Evolutionary conservation across 2,888 invertebrate genomes (phyloP), one percentile per base, ranked within the genome.

Genomic region (Netelia fuscicornis): DNA sequence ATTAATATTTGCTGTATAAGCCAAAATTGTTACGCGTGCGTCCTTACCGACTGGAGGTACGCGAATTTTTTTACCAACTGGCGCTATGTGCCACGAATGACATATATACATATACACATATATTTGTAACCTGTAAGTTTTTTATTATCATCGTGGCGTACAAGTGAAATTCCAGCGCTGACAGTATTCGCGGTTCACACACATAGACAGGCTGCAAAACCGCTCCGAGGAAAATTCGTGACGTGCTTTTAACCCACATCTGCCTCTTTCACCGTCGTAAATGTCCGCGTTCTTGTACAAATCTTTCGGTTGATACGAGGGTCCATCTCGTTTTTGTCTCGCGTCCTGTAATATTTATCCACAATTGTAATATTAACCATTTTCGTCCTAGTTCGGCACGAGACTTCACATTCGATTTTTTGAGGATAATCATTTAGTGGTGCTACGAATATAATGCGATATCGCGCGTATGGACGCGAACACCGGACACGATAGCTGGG

Each of bases 241-340:
- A 92, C 91, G 92, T 92, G 89, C 90, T 88, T 75, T 42, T 90
- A 90, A 91, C 90, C 89, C 89, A 89, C 88, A 89, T 89, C 83
- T 86, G 86, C 84, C 87, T 87, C 86, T 77, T 77, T 68, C 84
- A 84, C 71, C 60, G 80, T 37, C 37, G 20, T 52, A 77, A 72
- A 84, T 86, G 91, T 90, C 86, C 86, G 88, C 84, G 84, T 87
- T 87, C 80, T 74, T 81, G 70, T 88, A 62, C 89, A 79, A 86
- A 84, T 83, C 44, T 54, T 56, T 82, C 68, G 56, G 71, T 65
- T 70, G 54, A 70, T 54, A 58, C 23, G 8, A 48, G 42, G 52
- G 23, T 67, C 71, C 67, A 44, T 42, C 60, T 48, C 48, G 52
- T 52, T 17, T 52, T 58, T 1, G 67, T 79, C 42, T 37, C 23